phyloP scores from a whole-genome alignment of 2,113 vertebrate species.

The Opisthocomus hoazin region DNA sequence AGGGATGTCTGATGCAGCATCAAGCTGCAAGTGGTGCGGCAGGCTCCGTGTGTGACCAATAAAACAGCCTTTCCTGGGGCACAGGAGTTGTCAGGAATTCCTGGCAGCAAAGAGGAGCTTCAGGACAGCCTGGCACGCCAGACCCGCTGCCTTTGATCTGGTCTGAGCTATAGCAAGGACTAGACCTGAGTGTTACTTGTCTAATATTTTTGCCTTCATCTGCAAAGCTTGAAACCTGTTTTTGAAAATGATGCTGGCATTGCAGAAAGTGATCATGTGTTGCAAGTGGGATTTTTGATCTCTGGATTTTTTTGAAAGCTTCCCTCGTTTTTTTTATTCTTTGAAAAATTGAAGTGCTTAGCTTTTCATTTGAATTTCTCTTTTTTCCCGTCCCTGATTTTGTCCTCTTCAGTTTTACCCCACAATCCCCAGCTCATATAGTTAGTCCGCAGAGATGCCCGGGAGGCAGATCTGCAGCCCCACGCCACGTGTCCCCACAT shows the following conservation, averaged over 20 bases:
- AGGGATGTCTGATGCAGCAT: background rate
- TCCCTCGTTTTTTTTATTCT: background rate
- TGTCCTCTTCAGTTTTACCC: background rate
- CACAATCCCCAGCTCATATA: fast-evolving
- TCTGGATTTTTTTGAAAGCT: background rate
- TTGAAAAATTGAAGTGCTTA: background rate
- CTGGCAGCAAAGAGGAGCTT: background rate
- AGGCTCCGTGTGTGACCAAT: background rate
- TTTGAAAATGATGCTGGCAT: background rate
- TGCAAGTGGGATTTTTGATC: background rate
- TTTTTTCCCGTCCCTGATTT: background rate
- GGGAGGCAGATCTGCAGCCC: background rate
- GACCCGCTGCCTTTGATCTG: background rate
- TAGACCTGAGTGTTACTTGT: background rate
- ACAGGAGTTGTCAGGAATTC: background rate
- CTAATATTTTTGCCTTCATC: background rate
- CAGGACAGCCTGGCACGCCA: background rate
- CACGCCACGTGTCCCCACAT: background rate
- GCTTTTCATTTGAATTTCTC: background rate
- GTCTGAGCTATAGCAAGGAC: background rate
- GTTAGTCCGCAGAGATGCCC: background rate
- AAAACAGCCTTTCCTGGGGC: background rate
- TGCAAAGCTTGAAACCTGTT: background rate
- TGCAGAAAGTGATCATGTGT: fast-evolving
- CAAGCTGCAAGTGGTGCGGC: background rate